Evolutionary conservation across 2,888 invertebrate species (phyloP), one percentile per base, ranked within the genome.

Genomic region (Portevinia maculata): DNA sequence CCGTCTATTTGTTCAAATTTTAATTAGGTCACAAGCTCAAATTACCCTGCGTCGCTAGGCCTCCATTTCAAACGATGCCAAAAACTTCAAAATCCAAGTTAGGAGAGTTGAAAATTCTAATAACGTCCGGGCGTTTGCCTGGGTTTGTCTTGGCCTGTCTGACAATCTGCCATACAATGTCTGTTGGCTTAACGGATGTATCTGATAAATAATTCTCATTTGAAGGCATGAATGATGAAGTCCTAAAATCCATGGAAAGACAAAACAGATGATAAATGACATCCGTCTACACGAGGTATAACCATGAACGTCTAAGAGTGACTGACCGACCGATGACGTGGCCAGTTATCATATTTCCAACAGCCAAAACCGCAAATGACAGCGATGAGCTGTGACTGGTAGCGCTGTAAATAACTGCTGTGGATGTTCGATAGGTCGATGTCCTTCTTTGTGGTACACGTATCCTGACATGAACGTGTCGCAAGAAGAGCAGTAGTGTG

Each of bases 261-360:
- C 52, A 19, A 44, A 37, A 48, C 34, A 8, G 53, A 79, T 73
- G 79, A 79, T 79, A 60, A 67, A 79, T 71, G 73, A 73, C 65
- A 67, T 53, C 24, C 19, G 44, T 15, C 44, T 15, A 59, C 34
- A 60, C 37, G 34, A 24, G 37, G 53, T 53, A 53, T 60, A 69
- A 46, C 62, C 62, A 62, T 62, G 55, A 76, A 62, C 48, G 70
- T 64, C 65, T 17, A 32, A 21, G 39, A 46, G 59, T 67, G 52
- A 65, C 34, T 53, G 67, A 69, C 62, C 70, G 48, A n/a, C 5
- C 60, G 79, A 65, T 73, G 73, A 65, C 53, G 24, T 24, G 46
- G 28, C 52, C 46, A 73, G 65, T 46, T 67, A 79, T 79, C 73
- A 79, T 34, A 57, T 41, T 41, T 50, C 44, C n/a, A 41, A 37